Conservation (phyloP, 2,888 invertebrate genomes). For the Diploptera punctata region DNA sequence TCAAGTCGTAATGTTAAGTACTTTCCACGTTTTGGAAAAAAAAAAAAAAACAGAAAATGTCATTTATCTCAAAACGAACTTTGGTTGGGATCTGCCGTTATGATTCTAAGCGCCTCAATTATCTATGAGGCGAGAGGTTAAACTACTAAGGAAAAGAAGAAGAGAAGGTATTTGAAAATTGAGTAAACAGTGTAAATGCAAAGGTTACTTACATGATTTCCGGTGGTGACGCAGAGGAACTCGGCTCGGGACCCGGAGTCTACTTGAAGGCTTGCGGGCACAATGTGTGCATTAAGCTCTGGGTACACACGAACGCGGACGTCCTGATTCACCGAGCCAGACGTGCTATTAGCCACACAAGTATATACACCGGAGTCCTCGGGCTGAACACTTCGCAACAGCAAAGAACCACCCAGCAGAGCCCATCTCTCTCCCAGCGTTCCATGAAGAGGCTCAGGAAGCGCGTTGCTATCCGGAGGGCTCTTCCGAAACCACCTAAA, state of each 20-base stretch:
- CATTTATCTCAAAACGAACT: no score
- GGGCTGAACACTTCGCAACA: slow-evolving; percentile 42
- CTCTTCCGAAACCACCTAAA: slow-evolving; percentile 34
- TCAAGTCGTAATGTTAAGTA: no score
- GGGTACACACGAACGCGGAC: slow-evolving; percentile 50
- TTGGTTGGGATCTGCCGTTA: no score
- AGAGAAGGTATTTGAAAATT: no score
- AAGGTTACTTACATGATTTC: slow-evolving; percentile 46
- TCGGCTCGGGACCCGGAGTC: slow-evolving; percentile 53
- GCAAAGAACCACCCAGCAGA: slow-evolving; percentile 45
- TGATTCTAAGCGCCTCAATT: no score
- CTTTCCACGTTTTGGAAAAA: no score
- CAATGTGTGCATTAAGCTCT: slow-evolving; percentile 45
- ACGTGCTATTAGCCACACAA: slow-evolving; percentile 52
- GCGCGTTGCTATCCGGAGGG: not conserved
- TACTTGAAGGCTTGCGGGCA: slow-evolving; percentile 46
- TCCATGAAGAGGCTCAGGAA: not conserved
- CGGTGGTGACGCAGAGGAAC: slow-evolving; percentile 53
- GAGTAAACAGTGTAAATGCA: no score
- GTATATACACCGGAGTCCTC: slow-evolving; percentile 51
- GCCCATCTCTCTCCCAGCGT: slow-evolving; percentile 35
- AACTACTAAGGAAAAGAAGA: no score
- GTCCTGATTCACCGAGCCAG: slow-evolving; percentile 49
- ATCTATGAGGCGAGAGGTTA: no score
- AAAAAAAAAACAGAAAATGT: no score